Base-by-base conservation (phyloP, 2,797 vertebrate genomes). In the Nasua narica region DNA sequence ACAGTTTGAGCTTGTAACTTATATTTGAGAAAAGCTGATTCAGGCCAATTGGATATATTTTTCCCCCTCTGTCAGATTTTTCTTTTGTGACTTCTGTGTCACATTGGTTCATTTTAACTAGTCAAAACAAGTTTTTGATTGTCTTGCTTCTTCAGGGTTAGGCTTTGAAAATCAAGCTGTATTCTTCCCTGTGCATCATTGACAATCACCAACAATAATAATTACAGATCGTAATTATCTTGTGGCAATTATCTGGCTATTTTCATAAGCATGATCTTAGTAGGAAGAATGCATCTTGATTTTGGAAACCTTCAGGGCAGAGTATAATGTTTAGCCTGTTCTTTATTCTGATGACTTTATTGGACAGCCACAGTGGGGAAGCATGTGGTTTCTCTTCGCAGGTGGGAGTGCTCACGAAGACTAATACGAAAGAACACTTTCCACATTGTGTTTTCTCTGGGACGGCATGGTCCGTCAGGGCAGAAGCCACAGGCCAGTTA, bases 211-310 rank as follows among this genome's bases (percentile, higher is more conserved):
- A 95, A 69, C 95, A 97, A 86, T 92, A 97, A 95, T 97, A 97
- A 97, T 98, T 97, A 97, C 40, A 95, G 92, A 78, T 52, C 37
- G 3, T 96, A 95, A 97, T 98, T 97, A 96, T 95, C 92, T 77
- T 56, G 65, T 94, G 91, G 94, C 90, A 97, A 43, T 98, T 97
- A 95, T 91, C 94, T 97, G 95, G 32, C 70, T 97, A 40, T 94
- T 98, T 97, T 97, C 60, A 95, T 95, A 88, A 96, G 62, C 74
- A 77, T 84, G 16, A 82, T 97, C 83, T 83, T 92, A 93, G 86
- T 18, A 96, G 95, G 95, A 98, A 95, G 94, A 97, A 95, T 91
- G 87, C 18, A 18, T 95, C 89, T 97, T 98, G 94, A 97, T 96
- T 97, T 95, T 83, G 91, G 90, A 96, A 96, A 76, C 95, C 94